phyloP scores from a whole-genome alignment of 2,888 invertebrate genomes.

The Caenorhabditis becei region DNA sequence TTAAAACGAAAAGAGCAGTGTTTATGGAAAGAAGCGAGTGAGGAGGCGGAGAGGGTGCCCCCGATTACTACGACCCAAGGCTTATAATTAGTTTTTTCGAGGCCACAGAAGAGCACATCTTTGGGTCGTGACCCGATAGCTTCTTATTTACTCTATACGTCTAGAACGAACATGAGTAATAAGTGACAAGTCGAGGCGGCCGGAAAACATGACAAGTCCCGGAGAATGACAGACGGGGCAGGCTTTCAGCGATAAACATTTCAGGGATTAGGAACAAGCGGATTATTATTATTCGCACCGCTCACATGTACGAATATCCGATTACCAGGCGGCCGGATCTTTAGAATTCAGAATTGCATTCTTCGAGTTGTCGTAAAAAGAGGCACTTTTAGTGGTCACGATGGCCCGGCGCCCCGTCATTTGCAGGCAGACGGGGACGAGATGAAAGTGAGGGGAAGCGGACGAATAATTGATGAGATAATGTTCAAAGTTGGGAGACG shows the following conservation, averaged over 20 bases:
- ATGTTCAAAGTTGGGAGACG: constrained; percentile 45
- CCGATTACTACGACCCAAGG: constrained; percentile 41
- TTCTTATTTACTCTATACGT: neutral
- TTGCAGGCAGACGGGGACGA: constrained; percentile 23
- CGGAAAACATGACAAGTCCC: neutral
- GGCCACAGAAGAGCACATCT: neutral
- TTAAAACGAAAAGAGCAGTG: constrained; percentile 39
- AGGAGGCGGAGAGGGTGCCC: constrained; percentile 1
- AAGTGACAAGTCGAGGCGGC: constrained; percentile 4
- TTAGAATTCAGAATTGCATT: constrained; percentile 7
- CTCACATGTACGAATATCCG: too few species aligned
- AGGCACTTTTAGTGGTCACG: constrained; percentile 52
- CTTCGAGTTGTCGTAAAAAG: neutral
- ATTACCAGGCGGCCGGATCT: constrained; percentile 3
- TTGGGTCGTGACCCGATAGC: neutral
- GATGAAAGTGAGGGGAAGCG: neutral
- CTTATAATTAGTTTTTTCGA: constrained; percentile 51
- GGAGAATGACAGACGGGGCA: neutral
- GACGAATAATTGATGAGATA: constrained; percentile 53
- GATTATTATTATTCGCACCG: neutral
- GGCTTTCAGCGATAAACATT: too few species aligned
- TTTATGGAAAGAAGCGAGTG: constrained; percentile 3
- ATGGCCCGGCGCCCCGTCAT: constrained; percentile 28
- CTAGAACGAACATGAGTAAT: constrained; percentile 20
- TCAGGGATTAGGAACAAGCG: neutral